A percentile compares a stretch with the other conserved stretches of the same genome.
phyloP scores from a whole-genome alignment of 2,113 vertebrate species.

The Empidonax alnorum region DNA sequence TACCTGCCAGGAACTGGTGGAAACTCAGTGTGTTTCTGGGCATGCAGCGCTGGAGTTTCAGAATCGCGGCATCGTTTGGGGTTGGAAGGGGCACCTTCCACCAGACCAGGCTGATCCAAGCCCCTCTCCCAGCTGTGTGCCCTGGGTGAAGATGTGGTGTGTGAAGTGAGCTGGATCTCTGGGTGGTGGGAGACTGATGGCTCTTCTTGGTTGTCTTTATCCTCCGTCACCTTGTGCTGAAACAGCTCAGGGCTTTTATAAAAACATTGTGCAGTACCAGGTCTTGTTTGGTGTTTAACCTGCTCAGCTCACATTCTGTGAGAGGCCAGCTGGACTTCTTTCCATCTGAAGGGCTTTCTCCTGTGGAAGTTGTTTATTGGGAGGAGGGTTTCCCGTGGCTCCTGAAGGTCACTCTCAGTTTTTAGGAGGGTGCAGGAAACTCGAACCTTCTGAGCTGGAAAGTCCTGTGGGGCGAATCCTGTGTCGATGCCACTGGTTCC shows the following conservation, averaged over 20 bases:
- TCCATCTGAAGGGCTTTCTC: neutral
- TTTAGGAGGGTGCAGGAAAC: neutral
- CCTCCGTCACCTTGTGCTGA: neutral
- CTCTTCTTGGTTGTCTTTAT: neutral
- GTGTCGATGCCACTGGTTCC: neutral
- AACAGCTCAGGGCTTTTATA: neutral
- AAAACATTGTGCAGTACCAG: neutral
- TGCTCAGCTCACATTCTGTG: neutral
- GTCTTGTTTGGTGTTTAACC: neutral
- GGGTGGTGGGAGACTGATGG: neutral
- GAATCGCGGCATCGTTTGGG: neutral
- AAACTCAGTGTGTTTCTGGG: neutral
- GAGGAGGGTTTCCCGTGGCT: neutral
- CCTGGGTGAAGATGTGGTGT: neutral
- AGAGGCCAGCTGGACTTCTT: neutral
- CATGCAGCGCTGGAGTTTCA: neutral
- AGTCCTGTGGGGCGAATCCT: neutral
- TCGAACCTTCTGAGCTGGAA: neutral
- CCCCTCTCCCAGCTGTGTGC: neutral
- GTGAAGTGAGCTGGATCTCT: neutral
- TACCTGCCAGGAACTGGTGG: neutral
- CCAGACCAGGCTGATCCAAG: neutral
- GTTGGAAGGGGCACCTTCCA: neutral
- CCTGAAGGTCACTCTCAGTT: accelerated
- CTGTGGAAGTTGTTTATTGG: neutral